phyloP scores from a whole-genome alignment of 1,140 invertebrate species.

The Polypedilum vanderplanki region DNA sequence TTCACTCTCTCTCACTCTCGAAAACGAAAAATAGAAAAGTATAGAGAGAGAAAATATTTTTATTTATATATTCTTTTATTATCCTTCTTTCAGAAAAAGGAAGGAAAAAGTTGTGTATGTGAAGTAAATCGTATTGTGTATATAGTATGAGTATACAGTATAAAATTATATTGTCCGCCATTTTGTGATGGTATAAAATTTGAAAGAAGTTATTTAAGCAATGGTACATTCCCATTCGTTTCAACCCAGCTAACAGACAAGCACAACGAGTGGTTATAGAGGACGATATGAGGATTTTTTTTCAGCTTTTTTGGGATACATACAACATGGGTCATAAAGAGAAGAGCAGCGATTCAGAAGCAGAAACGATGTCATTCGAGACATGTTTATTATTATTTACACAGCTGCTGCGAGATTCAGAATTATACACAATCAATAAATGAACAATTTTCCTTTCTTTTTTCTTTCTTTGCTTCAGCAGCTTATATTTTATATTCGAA shows the following conservation, averaged over 20 bases:
- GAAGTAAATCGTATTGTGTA: no score
- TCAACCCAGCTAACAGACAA: neutral
- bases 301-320: no score
- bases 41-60: neutral
- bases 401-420: slow-evolving; percentile 2
- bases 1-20: neutral
- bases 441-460: neutral
- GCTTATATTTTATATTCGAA: neutral
- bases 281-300: neutral
- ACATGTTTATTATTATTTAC: slow-evolving; percentile 20
- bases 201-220: slow-evolving; percentile 26
- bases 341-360: neutral
- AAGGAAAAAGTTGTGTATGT: neutral
- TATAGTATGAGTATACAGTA: neutral
- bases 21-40: neutral
- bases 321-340: neutral
- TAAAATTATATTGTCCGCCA: slow-evolving; percentile 27
- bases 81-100: neutral
- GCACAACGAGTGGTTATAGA: neutral
- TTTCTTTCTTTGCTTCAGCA: neutral
- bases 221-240: slow-evolving; percentile 1
- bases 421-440: slow-evolving; percentile 15
- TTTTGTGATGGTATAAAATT: slow-evolving; percentile 24
- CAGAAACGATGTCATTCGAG: slow-evolving; percentile 16
- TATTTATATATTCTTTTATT: neutral